Evolutionary conservation across 1,140 invertebrate species (phyloP).

Genomic region (Amyelois transitella): DNA sequence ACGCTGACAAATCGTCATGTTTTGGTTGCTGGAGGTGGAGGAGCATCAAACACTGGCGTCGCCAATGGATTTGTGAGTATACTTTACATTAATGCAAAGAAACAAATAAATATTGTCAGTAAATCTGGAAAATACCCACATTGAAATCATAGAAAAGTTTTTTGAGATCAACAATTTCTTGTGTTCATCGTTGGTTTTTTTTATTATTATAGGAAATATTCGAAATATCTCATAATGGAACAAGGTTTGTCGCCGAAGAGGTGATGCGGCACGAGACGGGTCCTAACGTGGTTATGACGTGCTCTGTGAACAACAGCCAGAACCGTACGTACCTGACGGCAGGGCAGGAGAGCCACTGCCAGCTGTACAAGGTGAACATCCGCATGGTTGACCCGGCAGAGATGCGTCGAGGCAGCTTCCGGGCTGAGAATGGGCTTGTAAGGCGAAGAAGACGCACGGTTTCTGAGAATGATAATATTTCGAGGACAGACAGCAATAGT

Average conservation of each 20-base stretch:
- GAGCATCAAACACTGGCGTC: conserved; percentile 95
- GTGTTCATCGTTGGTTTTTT: neutral
- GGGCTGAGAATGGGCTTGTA: conserved; percentile 68
- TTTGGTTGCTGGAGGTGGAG: conserved; percentile 95
- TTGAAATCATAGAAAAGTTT: neutral
- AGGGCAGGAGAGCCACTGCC: conserved; percentile 93
- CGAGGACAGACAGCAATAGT: conserved; percentile 65
- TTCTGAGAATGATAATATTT: conserved; percentile 63
- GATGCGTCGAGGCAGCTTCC: conserved; percentile 63
- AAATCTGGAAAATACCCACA: neutral
- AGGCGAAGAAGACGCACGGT: conserved; percentile 55
- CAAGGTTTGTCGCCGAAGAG: conserved; percentile 87
- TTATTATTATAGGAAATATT: conserved; percentile 86
- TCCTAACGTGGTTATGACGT: conserved; percentile 93
- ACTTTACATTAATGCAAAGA: conserved; percentile 9
- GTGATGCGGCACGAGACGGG: conserved; percentile 92
- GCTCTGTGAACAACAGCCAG: conserved; percentile 77
- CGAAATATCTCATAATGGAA: conserved; percentile 89
- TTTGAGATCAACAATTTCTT: neutral
- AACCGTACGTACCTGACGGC: conserved; percentile 85
- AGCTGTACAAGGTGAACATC: conserved; percentile 88
- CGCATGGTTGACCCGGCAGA: conserved; percentile 76
- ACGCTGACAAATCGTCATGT: conserved; percentile 94
- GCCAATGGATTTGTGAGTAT: conserved; percentile 93
- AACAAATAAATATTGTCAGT: conserved; percentile 25